Evolutionary conservation across 2,797 vertebrate genomes (phyloP).

Genomic region (Australoheros facetus): DNA sequence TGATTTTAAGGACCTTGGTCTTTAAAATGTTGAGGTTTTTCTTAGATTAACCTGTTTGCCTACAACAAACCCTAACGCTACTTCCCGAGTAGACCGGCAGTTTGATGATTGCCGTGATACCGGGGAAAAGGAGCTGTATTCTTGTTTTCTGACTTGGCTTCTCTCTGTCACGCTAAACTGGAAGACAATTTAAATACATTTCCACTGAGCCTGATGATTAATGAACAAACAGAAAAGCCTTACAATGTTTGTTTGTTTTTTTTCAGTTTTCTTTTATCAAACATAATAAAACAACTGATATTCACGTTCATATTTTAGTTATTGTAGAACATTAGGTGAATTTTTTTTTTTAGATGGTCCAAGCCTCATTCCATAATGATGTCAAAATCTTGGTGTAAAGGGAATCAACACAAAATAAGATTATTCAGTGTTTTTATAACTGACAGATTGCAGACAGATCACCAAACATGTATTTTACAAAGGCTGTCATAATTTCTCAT

Average conservation of each 20-base stretch:
- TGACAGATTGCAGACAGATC: not conserved
- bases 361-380: slow-evolving; percentile 1
- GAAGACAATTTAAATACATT: not conserved
- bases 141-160: not conserved
- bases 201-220: not conserved
- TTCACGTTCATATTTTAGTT: not conserved
- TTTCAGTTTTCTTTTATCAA: not conserved
- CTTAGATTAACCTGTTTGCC: not conserved
- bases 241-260: not conserved
- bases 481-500: not conserved
- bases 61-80: not conserved
- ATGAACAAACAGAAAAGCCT: not conserved
- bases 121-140: not conserved
- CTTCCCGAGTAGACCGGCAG: not conserved
- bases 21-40: not conserved
- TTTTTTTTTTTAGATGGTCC: not conserved
- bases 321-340: not conserved
- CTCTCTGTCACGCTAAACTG: not conserved
- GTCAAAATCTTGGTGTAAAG: slow-evolving; percentile 20
- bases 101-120: not conserved
- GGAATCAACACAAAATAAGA: slow-evolving; percentile 8
- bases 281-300: no score
- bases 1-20: not conserved
- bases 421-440: slow-evolving; percentile 4
- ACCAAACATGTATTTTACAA: slow-evolving; percentile 7